These are phyloP conservation scores for Nysson spinosus DNA, from an alignment of 2,888 invertebrate genomes.

Conservation along the genomic window DNA sequence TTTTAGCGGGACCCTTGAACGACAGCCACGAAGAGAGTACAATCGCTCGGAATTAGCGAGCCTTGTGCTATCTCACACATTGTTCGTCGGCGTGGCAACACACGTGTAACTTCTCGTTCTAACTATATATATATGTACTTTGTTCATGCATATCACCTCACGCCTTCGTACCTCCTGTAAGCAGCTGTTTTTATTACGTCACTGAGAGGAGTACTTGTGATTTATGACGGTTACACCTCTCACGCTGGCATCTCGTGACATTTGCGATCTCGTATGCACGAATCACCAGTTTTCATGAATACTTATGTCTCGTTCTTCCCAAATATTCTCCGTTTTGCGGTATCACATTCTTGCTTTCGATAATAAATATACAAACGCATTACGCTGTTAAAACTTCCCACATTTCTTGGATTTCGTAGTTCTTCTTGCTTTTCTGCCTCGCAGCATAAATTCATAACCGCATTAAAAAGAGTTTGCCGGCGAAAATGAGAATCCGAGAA, in stretches of 20 bases:
- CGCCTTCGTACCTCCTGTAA: conserved; percentile 51
- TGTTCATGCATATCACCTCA: conserved; percentile 47
- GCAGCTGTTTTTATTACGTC: conserved; percentile 70
- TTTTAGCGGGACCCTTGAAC: conserved; percentile 50
- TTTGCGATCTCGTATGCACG: conserved; percentile 55
- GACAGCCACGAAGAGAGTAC: conserved; percentile 64
- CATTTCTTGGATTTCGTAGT: too few relatives aligned
- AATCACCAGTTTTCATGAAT: conserved; percentile 38
- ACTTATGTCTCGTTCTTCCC: conserved; percentile 29
- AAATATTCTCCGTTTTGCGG: conserved; percentile 14
- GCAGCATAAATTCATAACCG: too few relatives aligned
- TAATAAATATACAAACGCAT: too few relatives aligned
- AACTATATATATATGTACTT: background rate
- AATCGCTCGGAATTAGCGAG: conserved; percentile 69
- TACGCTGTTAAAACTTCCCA: too few relatives aligned
- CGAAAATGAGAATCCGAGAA: too few relatives aligned
- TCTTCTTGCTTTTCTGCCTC: too few relatives aligned
- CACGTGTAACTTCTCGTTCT: conserved; percentile 30
- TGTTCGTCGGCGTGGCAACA: conserved; percentile 47
- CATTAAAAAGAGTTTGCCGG: too few relatives aligned
- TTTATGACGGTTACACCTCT: conserved; percentile 58
- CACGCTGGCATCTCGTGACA: conserved; percentile 39
- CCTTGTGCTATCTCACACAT: conserved; percentile 65
- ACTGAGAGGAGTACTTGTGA: conserved; percentile 61
- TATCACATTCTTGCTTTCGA: too few relatives aligned